phyloP scores from a whole-genome alignment of 2,113 vertebrate species.

The Puntigrus tetrazona region DNA sequence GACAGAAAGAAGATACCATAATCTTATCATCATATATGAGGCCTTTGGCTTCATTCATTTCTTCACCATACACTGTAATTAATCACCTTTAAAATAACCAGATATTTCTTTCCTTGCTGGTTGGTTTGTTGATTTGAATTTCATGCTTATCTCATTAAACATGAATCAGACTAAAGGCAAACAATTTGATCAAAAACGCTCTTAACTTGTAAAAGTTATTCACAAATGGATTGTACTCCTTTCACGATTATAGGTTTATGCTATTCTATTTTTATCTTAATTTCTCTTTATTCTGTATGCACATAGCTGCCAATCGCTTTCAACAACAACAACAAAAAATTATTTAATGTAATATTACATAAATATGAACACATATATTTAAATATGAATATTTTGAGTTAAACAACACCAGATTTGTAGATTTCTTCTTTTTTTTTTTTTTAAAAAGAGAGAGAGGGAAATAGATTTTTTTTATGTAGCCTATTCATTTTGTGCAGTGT shows the following conservation, averaged over 20 bases:
- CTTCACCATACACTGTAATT: background rate
- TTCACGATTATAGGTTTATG: background rate
- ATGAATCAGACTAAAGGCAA: background rate
- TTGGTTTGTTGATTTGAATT: background rate
- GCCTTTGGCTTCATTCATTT: background rate
- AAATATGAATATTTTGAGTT: too few relatives aligned
- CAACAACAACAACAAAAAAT: background rate
- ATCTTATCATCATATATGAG: too few relatives aligned
- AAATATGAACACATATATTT: too few relatives aligned
- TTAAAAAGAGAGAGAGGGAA: too few relatives aligned
- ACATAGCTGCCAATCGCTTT: background rate
- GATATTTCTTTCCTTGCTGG: background rate
- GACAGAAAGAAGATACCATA: background rate
- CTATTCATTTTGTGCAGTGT: slow-evolving; percentile 11
- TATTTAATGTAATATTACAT: too few relatives aligned
- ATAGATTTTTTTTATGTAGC: background rate
- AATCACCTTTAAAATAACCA: background rate
- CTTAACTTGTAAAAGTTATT: background rate
- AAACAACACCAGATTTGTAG: too few relatives aligned
- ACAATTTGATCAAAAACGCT: background rate
- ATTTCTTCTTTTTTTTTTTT: background rate
- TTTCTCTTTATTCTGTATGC: background rate
- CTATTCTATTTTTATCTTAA: background rate
- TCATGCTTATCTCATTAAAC: background rate
- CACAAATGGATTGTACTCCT: background rate